Evolutionary conservation across 2,797 vertebrate species (phyloP), one percentile per base, ranked within the genome.

Genomic region (Microcaecilia unicolor): DNA sequence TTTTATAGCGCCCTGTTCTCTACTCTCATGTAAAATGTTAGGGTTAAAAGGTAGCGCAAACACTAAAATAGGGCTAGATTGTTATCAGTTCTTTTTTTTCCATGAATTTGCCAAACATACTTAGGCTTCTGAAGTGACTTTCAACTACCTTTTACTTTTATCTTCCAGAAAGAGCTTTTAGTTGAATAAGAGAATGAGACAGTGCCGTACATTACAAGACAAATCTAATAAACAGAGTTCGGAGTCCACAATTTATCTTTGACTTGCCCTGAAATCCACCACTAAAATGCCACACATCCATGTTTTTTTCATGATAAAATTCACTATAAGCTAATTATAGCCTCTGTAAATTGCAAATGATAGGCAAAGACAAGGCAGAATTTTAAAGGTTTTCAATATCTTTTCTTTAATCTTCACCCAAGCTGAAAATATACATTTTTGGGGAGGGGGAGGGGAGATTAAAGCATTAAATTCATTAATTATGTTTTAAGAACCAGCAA

Each of bases 401-500:
- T 80, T 74, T 79, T 85, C 81, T 80, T 74, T 79, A 83, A 85
- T 85, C 81, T 80, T 80, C 72, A 80, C 64, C 60, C 66, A 56
- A 68, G 71, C 74, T 80, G 65, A 66, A 78, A 84, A 83, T 82
- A 84, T 71, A 74, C 76, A 74, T 76, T 81, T 83, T 80, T n/a
- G n/a, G n/a, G n/a, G 74, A 83, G n/a, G n/a, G n/a, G n/a, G n/a
- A n/a, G n/a, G n/a, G n/a, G n/a, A n/a, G 81, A 85, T 85, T 80
- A 85, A 83, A 84, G 76, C 79, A 83, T 85, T 85, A 83, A 80
- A 83, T 79, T 84, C 76, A 70, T 81, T 84, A 84, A 84, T 85
- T 85, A 83, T 81, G 81, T 83, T 84, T 81, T 83, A 74, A 81
- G 78, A 85, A 81, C 75, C 78, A 84, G 85, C 77, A 85, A 83